phyloP scores from a whole-genome alignment of 2,113 vertebrate genomes.

The Artemisiospiza belli region DNA sequence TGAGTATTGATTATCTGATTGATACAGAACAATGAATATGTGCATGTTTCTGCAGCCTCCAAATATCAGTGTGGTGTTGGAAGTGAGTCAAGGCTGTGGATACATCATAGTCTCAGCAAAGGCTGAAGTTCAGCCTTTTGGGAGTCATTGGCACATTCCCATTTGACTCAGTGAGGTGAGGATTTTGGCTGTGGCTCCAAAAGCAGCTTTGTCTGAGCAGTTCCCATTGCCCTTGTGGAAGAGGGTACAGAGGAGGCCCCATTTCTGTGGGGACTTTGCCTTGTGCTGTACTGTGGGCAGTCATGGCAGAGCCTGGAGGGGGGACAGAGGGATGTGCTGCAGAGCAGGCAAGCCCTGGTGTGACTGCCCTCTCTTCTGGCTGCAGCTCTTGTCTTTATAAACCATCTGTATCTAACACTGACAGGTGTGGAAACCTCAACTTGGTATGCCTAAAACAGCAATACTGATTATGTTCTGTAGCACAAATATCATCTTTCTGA shows the following conservation, averaged over 20 bases:
- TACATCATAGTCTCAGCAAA: neutral
- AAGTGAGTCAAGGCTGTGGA: neutral
- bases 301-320: fast-evolving
- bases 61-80: neutral
- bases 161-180: neutral
- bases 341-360: neutral
- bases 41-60: neutral
- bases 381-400: neutral
- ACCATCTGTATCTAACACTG: too few relatives aligned
- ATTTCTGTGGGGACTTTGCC: fast-evolving
- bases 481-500: neutral
- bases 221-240: fast-evolving
- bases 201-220: neutral
- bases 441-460: neutral
- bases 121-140: neutral
- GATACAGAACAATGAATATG: neutral
- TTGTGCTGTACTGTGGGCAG: neutral
- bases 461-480: neutral
- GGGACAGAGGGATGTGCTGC: neutral
- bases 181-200: neutral
- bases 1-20: neutral
- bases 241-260: fast-evolving
- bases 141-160: fast-evolving
- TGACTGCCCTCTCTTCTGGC: neutral
- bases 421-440: neutral